phyloP scores from a whole-genome alignment of 2,888 invertebrate species.

The Miltochrista miniata region DNA sequence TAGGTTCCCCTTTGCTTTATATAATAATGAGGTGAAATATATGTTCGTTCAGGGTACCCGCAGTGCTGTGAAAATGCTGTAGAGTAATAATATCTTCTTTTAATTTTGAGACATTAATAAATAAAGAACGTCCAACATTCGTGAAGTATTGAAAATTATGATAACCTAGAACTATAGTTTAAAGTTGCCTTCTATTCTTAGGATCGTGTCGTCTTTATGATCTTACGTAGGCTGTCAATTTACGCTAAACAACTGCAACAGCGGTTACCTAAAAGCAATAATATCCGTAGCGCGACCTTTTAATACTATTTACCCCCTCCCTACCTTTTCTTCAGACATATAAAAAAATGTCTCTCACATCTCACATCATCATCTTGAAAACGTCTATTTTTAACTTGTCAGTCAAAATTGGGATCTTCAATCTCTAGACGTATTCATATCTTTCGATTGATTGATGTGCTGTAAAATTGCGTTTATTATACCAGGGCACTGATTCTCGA shows the following conservation, averaged over 20 bases:
- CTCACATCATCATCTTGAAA: too few relatives aligned
- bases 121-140: conserved; percentile 8
- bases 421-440: too few relatives aligned
- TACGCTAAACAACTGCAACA: conserved; percentile 13
- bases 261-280: conserved; percentile 25
- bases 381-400: too few relatives aligned
- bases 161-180: conserved; percentile 30
- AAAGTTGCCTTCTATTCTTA: conserved; percentile 51
- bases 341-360: too few relatives aligned
- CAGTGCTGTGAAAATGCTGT: too few relatives aligned
- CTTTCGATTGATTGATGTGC: not conserved
- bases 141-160: conserved; percentile 18
- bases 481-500: too few relatives aligned
- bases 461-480: too few relatives aligned
- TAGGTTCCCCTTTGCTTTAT: not conserved
- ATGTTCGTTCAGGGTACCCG: too few relatives aligned
- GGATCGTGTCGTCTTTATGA: conserved; percentile 27
- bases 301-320: not conserved
- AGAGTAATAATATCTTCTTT: too few relatives aligned
- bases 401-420: too few relatives aligned
- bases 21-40: not conserved
- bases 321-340: too few relatives aligned
- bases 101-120: conserved; percentile 24
- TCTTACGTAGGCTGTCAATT: conserved; percentile 33
- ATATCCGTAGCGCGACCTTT: conserved; percentile 5